phyloP scores from a whole-genome alignment of 2,797 vertebrate species.

The Notamacropus eugenii region DNA sequence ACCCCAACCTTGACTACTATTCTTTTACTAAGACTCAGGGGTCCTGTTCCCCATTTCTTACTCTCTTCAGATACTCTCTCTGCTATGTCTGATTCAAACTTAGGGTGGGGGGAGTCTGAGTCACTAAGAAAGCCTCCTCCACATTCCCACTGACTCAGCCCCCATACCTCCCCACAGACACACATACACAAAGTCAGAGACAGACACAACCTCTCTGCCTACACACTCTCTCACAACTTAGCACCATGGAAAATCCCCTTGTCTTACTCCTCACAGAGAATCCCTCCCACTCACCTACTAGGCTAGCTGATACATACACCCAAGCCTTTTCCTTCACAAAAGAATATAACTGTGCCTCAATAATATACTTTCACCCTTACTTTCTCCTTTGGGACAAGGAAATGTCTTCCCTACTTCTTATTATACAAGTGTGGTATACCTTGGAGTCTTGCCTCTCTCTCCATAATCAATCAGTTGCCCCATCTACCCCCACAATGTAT shows the following conservation, averaged over 20 bases:
- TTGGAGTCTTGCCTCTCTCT: not conserved
- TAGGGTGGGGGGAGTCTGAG: conserved; percentile 67
- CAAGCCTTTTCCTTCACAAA: not conserved
- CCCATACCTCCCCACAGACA: conserved; percentile 73
- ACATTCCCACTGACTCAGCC: conserved; percentile 79
- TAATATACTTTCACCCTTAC: conserved; percentile 75
- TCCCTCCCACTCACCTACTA: conserved; percentile 56
- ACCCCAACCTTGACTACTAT: conserved; percentile 15
- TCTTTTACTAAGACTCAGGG: conserved; percentile 32
- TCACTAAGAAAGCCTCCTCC: conserved; percentile 75
- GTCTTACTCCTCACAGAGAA: conserved; percentile 37
- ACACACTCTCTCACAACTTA: conserved; percentile 72
- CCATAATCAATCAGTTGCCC: not conserved
- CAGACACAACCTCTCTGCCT: conserved; percentile 80
- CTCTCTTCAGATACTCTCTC: conserved; percentile 59
- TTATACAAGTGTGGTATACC: not conserved
- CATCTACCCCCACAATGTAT: not conserved
- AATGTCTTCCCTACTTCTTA: conserved; percentile 51
- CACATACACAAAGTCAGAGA: conserved; percentile 77
- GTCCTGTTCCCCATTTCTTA: conserved; percentile 31
- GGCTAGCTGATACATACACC: not conserved
- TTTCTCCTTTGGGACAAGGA: conserved; percentile 62
- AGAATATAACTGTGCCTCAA: not conserved
- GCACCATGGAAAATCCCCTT: conserved; percentile 78
- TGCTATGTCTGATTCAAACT: conserved; percentile 74